Evolutionary conservation across 2,113 vertebrate species (phyloP).

Genomic region (Oreochromis aureus): DNA sequence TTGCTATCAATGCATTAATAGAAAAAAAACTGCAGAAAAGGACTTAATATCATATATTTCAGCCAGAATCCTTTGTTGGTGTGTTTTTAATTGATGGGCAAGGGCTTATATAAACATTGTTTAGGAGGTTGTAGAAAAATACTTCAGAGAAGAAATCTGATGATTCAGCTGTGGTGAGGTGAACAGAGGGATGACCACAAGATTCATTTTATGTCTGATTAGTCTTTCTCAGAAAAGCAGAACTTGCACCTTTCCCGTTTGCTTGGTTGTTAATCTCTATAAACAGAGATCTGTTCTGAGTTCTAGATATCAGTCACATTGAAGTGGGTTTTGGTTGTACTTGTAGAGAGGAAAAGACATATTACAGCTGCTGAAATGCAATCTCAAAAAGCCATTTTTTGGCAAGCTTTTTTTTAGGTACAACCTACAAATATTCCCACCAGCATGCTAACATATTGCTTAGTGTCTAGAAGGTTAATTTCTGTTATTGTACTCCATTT

Average conservation of each 20-base stretch:
- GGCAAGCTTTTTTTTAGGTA: not conserved
- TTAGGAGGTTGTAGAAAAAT: not conserved
- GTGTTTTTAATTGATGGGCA: not conserved
- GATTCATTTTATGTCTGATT: not conserved
- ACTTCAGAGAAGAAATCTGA: not conserved
- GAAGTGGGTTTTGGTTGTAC: not conserved
- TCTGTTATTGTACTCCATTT: not conserved
- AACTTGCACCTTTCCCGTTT: not conserved
- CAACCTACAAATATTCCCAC: not conserved
- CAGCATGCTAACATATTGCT: not conserved
- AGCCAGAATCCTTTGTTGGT: not conserved
- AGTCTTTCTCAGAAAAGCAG: not conserved
- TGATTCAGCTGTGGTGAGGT: not conserved
- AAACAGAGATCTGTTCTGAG: not conserved
- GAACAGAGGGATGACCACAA: not conserved
- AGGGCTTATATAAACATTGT: not conserved
- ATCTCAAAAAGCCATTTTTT: not conserved
- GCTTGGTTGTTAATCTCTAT: not conserved
- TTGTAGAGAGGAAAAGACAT: not conserved
- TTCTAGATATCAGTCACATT: not conserved
- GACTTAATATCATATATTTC: not conserved
- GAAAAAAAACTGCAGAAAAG: not conserved
- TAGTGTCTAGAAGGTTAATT: not conserved
- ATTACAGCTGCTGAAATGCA: not conserved
- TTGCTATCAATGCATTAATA: not conserved